These are phyloP conservation scores for Bellardia pandia DNA, from an alignment of 2,888 invertebrate genomes.

Conservation along the genomic window DNA sequence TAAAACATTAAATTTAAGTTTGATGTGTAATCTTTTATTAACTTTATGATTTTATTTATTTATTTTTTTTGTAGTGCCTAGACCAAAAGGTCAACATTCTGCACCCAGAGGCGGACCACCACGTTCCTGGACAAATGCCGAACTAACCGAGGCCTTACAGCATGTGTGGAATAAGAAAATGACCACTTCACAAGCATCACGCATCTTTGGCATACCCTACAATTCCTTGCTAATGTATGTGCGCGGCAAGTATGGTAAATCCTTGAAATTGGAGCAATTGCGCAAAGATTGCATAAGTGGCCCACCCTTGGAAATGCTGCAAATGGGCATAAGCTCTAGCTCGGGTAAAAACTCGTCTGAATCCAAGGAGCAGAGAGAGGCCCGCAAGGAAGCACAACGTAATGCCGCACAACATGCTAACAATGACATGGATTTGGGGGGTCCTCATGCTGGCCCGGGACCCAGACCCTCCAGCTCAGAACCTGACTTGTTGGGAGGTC, in stretches of 20 bases:
- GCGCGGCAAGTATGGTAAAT: constrained; percentile 96
- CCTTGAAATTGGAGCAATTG: constrained; percentile 93
- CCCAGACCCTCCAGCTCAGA: constrained; percentile 89
- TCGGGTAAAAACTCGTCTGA: constrained; percentile 82
- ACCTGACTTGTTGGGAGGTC: constrained; percentile 87
- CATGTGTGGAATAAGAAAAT: constrained; percentile 98
- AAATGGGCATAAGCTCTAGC: constrained; percentile 85
- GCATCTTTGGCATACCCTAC: constrained; percentile 96
- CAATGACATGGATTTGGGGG: constrained; percentile 71
- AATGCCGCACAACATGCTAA: constrained; percentile 62
- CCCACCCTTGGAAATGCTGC: constrained; percentile 89
- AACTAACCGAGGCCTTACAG: constrained; percentile 94
- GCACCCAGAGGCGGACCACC: constrained; percentile 96
- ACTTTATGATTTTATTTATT: constrained; percentile 46
- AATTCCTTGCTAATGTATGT: constrained; percentile 96
- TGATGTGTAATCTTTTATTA: constrained; percentile 60
- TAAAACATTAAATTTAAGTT: constrained; percentile 50
- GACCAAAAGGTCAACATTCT: constrained; percentile 96
- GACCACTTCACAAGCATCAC: constrained; percentile 95
- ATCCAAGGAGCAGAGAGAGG: constrained; percentile 59
- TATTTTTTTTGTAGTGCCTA: constrained; percentile 86
- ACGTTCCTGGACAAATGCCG: constrained; percentile 96
- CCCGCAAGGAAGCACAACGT: constrained; percentile 80
- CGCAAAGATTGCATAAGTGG: constrained; percentile 95
- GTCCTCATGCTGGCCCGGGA: constrained; percentile 77